Base-by-base conservation (phyloP, 2,888 invertebrate species). In the Lasioglossum zephyrum region DNA sequence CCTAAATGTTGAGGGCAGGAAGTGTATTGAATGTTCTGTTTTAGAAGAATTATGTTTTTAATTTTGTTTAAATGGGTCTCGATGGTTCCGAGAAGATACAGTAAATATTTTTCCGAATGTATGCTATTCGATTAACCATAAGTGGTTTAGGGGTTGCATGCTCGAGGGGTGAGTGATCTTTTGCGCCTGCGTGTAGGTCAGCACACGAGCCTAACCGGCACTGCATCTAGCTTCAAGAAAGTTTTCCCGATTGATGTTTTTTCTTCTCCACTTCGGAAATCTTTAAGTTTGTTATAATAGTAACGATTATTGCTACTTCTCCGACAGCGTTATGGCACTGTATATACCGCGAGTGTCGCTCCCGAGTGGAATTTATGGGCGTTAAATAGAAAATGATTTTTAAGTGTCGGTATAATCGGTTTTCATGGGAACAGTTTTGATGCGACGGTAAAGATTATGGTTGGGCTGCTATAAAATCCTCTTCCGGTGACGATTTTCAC, bases 381-480 rank as follows among this genome's bases (percentile, higher is more conserved):
- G 36, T 36, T 66, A 66, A 36, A 66, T 36, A 66, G 66, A 36
- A 66, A 36, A 66, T 36, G 66, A 66, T 31, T 36, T 66, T 66
- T 66, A 36, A 60, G 18, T 66, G 36, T 66, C 66, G 36, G 18
- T 36, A 18, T 66, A 66, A 36, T 66, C 66, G 18, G 36, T 66
- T 66, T 66, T 66, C 66, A 66, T 66, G 36, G 66, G 26, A 13
- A 31, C 66, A 66, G 66, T 66, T 36, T 66, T 66, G 16, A 60
- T 18, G 66, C 18, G 36, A 36, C 66, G 18, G 18, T 18, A 3
- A 36, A 18, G 16, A 66, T 66, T 66, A 66, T 66, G 18, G 66
- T 36, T 60, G 18, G 66, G 18, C 36, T 36, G 31, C 18, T 36
- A 36, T 66, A 66, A 36, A 66, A 3, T 66, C 26, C 60, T 63